Conservation (phyloP, 2,888 invertebrate genomes). For the Leptogaster cylindrica region DNA sequence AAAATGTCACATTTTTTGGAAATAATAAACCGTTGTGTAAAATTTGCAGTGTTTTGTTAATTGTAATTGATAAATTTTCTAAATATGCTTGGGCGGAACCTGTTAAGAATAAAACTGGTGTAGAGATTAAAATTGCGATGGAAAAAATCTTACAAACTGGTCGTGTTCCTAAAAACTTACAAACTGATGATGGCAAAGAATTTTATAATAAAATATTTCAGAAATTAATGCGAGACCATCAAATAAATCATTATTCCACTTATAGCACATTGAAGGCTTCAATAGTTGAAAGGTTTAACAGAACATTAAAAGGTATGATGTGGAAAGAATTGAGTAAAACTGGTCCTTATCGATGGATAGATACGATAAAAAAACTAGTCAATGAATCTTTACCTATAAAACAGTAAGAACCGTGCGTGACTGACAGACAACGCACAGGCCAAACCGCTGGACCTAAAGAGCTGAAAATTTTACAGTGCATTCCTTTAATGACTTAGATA, state of each 20-base stretch:
- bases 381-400: no score
- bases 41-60: no score
- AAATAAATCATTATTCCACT: conserved; percentile 44
- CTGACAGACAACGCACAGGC: no score
- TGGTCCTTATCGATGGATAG: conserved; percentile 52
- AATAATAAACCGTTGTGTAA: no score
- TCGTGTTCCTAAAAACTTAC: conserved; percentile 35
- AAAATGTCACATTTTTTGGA: no score
- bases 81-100: neutral
- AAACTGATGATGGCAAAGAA: conserved; percentile 49
- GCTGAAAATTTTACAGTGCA: no score
- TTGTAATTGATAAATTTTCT: neutral
- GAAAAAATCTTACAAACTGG: neutral
- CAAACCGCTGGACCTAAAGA: no score
- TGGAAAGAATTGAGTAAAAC: conserved; percentile 52
- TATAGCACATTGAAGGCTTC: conserved; percentile 49
- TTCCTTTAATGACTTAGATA: no score
- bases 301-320: conserved; percentile 50
- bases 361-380: no score
- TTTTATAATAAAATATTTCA: conserved; percentile 51
- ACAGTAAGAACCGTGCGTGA: no score
- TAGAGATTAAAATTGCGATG: neutral
- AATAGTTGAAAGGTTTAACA: conserved; percentile 51
- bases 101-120: neutral
- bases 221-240: conserved; percentile 49